Conservation (phyloP, 2,113 vertebrate genomes). For the Melanerpes aurifrons region DNA sequence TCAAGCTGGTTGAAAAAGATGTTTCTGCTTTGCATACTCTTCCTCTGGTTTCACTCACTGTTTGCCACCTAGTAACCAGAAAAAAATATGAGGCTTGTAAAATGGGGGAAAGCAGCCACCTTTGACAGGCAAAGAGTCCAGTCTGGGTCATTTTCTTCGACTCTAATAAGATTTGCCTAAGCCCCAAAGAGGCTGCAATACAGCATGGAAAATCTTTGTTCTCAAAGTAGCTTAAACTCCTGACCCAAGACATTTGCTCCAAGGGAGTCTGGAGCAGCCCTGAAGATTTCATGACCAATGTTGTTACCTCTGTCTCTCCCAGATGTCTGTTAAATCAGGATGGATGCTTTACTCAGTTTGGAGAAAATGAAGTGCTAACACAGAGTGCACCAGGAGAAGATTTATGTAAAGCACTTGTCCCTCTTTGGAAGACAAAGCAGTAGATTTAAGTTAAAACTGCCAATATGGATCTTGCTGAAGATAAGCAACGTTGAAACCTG, state of each 20-base stretch:
- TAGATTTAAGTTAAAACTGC: conserved; percentile 33
- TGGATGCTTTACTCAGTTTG: neutral
- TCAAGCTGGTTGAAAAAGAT: neutral
- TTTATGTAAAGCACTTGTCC: conserved; percentile 21
- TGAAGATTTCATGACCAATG: neutral
- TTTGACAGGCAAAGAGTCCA: neutral
- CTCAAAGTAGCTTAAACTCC: neutral
- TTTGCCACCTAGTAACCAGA: neutral
- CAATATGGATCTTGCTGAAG: conserved; percentile 17
- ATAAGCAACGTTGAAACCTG: neutral
- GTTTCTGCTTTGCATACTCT: neutral
- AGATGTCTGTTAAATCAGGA: conserved; percentile 37
- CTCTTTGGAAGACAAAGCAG: conserved; percentile 31
- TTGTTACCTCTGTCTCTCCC: neutral
- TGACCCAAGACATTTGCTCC: neutral
- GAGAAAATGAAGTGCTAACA: conserved; percentile 43
- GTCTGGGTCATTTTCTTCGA: neutral
- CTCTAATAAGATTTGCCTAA: neutral
- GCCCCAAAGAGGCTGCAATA: neutral
- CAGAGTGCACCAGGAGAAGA: neutral
- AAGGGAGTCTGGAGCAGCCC: neutral
- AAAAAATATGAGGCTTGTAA: neutral
- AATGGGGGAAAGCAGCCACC: neutral
- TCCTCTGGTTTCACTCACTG: neutral
- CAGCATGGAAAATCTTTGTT: neutral